phyloP scores from a whole-genome alignment of 2,113 vertebrate species.

The Chaetodon trifascialis region DNA sequence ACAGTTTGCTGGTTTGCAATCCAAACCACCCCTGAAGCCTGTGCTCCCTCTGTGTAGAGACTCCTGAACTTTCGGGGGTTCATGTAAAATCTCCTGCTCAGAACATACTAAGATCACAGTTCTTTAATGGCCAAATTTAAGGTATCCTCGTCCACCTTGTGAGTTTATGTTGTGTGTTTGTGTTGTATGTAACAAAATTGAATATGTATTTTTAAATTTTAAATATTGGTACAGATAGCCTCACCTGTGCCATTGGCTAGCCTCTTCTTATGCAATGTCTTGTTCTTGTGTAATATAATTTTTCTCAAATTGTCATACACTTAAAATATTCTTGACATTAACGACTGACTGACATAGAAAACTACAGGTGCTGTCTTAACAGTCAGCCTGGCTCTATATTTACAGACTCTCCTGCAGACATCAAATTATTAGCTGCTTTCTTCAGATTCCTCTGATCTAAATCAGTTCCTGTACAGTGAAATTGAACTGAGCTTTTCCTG shows the following conservation, averaged over 20 bases:
- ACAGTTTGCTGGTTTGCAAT: no score
- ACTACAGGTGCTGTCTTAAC: neutral
- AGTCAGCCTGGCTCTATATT: neutral
- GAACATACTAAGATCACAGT: no score
- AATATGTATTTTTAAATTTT: neutral
- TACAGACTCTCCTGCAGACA: conserved; percentile 1
- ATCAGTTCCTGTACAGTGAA: neutral
- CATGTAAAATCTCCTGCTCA: neutral
- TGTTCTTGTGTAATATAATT: neutral
- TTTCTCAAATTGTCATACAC: neutral
- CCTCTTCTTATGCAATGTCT: neutral
- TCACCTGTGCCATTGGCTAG: neutral
- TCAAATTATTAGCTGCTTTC: neutral
- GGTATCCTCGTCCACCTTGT: neutral
- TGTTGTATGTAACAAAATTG: no score
- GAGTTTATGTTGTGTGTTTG: neutral
- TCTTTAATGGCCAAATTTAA: no score
- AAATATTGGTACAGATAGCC: neutral
- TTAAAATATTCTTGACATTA: neutral
- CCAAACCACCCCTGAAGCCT: no score
- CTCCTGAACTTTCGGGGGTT: no score
- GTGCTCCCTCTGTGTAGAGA: no score
- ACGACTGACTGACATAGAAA: neutral
- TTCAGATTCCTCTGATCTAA: neutral
- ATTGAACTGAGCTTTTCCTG: neutral